phyloP scores from a whole-genome alignment of 2,113 vertebrate genomes.

The Symphodus melops region DNA sequence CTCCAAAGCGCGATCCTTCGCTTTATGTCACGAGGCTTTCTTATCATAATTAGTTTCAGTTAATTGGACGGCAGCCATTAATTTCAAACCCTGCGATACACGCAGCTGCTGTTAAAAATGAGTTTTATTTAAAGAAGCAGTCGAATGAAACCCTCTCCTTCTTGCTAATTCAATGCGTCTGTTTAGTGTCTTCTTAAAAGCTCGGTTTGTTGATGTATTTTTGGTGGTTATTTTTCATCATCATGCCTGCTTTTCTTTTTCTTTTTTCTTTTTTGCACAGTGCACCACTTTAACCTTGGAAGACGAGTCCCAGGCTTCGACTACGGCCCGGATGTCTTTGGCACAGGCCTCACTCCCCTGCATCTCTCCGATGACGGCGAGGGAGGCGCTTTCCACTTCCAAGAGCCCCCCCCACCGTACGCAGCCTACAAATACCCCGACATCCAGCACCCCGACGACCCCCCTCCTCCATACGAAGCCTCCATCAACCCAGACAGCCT shows the following conservation, averaged over 20 bases:
- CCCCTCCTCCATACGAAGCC: constrained; percentile 96
- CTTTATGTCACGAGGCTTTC: neutral
- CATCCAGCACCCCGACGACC: constrained; percentile 94
- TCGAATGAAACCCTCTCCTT: no score
- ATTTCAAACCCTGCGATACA: neutral
- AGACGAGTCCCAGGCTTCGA: constrained; percentile 96
- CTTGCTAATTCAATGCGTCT: neutral
- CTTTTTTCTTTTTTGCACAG: constrained; percentile 68
- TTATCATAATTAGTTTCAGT: neutral
- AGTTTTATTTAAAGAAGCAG: no score
- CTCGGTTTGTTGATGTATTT: neutral
- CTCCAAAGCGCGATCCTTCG: neutral
- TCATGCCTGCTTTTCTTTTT: neutral
- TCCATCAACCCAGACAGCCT: constrained; percentile 93
- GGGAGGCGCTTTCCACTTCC: constrained; percentile 97
- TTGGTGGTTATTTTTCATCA: neutral
- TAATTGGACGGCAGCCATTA: neutral
- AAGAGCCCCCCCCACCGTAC: constrained; percentile 96
- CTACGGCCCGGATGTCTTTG: constrained; percentile 93
- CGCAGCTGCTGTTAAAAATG: neutral
- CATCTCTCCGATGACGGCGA: constrained; percentile 98
- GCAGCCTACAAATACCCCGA: constrained; percentile 98
- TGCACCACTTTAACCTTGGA: constrained; percentile 98
- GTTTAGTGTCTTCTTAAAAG: neutral
- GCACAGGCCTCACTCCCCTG: constrained; percentile 95